These are phyloP conservation scores for Mormyrus lacerda DNA, from an alignment of 2,113 vertebrate genomes.

Conservation along the genomic window DNA sequence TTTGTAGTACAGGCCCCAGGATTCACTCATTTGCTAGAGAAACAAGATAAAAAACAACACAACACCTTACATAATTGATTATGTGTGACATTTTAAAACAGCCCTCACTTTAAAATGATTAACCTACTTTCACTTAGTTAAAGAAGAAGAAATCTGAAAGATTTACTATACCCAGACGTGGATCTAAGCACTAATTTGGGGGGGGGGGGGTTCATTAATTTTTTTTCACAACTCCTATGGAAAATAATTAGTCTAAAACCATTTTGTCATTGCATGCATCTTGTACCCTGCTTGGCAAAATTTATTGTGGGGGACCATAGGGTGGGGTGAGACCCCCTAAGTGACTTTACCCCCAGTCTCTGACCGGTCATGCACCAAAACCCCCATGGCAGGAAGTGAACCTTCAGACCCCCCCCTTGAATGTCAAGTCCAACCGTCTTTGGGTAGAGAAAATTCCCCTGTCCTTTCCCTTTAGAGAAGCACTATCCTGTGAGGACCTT, in stretches of 20 bases:
- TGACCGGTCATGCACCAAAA: too few species aligned
- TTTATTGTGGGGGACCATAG: neutral
- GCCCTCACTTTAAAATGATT: neutral
- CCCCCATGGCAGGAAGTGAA: constrained; percentile 11
- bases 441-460: neutral
- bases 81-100: neutral
- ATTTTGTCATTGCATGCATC: neutral
- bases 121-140: neutral
- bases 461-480: too few species aligned
- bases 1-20: neutral
- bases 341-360: neutral
- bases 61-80: neutral
- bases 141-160: neutral
- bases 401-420: neutral
- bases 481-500: neutral
- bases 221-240: neutral
- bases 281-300: neutral
- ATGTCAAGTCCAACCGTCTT: neutral
- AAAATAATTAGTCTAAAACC: neutral
- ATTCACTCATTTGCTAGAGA: neutral
- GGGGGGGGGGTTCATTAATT: neutral
- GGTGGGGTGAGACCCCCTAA: neutral
- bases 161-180: neutral
- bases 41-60: neutral
- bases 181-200: neutral